A percentile compares a stretch with the other conserved stretches of the same genome.
These are phyloP conservation scores for Bos taurus DNA, from an alignment of 2,113 vertebrate genomes.

Conservation along the genomic window ARS-UCD2.0 NC_037348.1:10010501-10011000, in stretches of 20 bases:
- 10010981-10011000: conserved; percentile 1
- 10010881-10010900: conserved; percentile 33
- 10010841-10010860: conserved; percentile 54
- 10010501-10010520: neutral
- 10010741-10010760: conserved; percentile 61
- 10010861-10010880: conserved; percentile 8
- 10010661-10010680: neutral
- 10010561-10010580: neutral
- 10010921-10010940: conserved; percentile 45
- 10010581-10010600: neutral
- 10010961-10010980: conserved; percentile 18
- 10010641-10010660: neutral
- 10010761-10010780: conserved; percentile 57
- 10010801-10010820: conserved; percentile 73
- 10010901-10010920: neutral
- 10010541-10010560: neutral
- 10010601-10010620: conserved; percentile 48
- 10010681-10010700: conserved; percentile 23
- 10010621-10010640: conserved; percentile 38
- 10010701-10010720: conserved; percentile 17
- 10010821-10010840: conserved; percentile 69
- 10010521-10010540: neutral
- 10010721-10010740: conserved; percentile 62
- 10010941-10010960: neutral
- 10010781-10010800: conserved; percentile 69